A percentile compares a stretch with the other conserved stretches of the same genome.
Evolutionary conservation across 2,113 vertebrate species (phyloP).

Genomic region (Fregata magnificens): DNA sequence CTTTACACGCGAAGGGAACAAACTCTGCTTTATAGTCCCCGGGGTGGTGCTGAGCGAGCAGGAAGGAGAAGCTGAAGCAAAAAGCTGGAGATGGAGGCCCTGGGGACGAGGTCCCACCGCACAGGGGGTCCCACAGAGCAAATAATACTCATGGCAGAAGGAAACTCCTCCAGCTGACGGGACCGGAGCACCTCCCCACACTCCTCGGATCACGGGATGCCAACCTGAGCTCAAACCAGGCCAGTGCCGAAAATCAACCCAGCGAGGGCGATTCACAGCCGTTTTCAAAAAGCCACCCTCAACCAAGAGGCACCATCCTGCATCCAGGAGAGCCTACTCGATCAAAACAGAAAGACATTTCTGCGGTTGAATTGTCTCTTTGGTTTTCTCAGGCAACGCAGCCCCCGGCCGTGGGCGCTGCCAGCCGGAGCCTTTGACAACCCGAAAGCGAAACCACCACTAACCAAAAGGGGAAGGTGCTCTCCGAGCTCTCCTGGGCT

Average conservation of each 20-base stretch:
- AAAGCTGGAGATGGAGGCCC: background rate
- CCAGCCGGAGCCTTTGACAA: background rate
- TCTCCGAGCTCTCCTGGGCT: background rate
- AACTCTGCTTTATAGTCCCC: background rate
- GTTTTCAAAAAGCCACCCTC: background rate
- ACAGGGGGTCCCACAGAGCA: background rate
- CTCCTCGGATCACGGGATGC: fast-evolving
- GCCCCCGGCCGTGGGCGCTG: background rate
- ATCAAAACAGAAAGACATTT: background rate
- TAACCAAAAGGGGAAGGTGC: background rate
- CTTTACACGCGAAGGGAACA: conserved; percentile 20
- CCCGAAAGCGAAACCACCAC: background rate
- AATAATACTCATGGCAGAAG: background rate
- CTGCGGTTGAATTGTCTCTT: background rate
- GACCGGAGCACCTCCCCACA: fast-evolving
- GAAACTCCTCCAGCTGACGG: background rate
- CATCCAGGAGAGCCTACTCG: background rate
- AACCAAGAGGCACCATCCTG: background rate
- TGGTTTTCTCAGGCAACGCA: background rate
- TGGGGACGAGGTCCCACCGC: fast-evolving
- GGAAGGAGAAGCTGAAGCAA: background rate
- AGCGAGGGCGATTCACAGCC: background rate
- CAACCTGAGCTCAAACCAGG: background rate
- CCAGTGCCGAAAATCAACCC: fast-evolving
- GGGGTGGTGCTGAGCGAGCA: background rate